These are phyloP conservation scores for Gadopsis marmoratus DNA, from an alignment of 2,797 vertebrate species.

Conservation along the genomic window DNA sequence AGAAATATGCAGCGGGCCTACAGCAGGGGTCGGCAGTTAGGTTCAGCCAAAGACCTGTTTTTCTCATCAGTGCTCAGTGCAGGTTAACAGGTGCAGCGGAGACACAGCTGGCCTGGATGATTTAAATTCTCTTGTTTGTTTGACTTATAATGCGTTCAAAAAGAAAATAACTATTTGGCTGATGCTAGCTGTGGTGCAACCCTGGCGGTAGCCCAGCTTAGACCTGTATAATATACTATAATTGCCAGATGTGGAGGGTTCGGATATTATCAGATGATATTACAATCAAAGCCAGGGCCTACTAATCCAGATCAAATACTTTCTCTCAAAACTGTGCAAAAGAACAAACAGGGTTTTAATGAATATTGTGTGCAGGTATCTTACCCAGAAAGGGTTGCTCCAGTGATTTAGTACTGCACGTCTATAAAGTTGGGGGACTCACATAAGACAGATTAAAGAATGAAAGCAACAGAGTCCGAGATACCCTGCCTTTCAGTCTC, in stretches of 20 bases:
- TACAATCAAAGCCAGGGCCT: background rate
- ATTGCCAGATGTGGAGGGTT: background rate
- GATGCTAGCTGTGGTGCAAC: background rate
- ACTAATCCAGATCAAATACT: background rate
- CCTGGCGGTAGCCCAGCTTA: background rate
- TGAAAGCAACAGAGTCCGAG: background rate
- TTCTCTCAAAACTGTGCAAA: background rate
- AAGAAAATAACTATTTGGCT: background rate
- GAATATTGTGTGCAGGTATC: background rate
- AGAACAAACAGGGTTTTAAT: background rate
- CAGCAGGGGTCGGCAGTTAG: background rate
- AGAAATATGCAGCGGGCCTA: background rate
- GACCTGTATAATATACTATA: background rate
- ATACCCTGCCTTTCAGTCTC: background rate
- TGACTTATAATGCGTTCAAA: background rate
- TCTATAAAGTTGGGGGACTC: background rate
- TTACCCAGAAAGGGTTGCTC: background rate
- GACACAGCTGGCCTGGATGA: conserved; percentile 1
- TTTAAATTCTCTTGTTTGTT: conserved; percentile 7
- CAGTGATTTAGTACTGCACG: background rate
- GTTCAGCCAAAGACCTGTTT: conserved; percentile 15
- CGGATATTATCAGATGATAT: background rate
- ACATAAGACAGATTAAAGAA: background rate
- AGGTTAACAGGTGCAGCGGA: conserved; percentile 28
- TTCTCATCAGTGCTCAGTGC: background rate